Base-by-base conservation (phyloP, 2,888 invertebrate species). In the Calliopum simillimum region DNA sequence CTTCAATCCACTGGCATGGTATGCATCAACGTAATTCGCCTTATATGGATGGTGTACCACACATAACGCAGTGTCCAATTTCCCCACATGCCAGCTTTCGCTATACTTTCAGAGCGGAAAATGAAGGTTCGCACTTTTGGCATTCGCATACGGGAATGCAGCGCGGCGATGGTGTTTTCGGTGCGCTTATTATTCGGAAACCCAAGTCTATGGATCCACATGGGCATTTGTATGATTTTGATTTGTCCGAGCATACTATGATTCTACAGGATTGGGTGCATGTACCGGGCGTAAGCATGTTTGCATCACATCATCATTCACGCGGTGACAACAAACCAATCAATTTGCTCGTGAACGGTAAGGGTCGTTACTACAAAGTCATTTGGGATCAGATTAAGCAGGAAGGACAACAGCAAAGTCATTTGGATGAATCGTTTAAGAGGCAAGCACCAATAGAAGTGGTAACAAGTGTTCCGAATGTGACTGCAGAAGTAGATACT, bases 1-100 rank as follows among this genome's bases (percentile, higher is more conserved):
- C 95, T 0, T 92, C 93, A 0, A 91, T 97, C 21, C 97, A 97
- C 81, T 97, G 96, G 96, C 97, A 97, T 80, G 97, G 97, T 0
- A 90, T 94, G 80, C 95, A 95, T 80, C 94, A 95, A 84, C 86
- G 87, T 65, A 89, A 89, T 0, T 91, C 91, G 0, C 95, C 95
- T 0, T 95, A 93, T 81, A 95, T 95, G 95, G 96, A 96, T 76
- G 96, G 96, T 0, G 95, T 95, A 0, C 95, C 96, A 0, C 92
- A 91, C 74, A 90, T 96, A 11, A 94, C 95, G 0, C 96, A 96
- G 85, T 95, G 95, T 76, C 94, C 95, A 0, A 93, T 96, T 66
- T 86, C 88, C 5, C 93, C 95, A 0, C 92, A 92, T 72, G 88
- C 90, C 2, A 91, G 90, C 0, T 95, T 94, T 82, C 89, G 92